phyloP scores from a whole-genome alignment of 1,140 invertebrate species.

The Dendroctonus valens region DNA sequence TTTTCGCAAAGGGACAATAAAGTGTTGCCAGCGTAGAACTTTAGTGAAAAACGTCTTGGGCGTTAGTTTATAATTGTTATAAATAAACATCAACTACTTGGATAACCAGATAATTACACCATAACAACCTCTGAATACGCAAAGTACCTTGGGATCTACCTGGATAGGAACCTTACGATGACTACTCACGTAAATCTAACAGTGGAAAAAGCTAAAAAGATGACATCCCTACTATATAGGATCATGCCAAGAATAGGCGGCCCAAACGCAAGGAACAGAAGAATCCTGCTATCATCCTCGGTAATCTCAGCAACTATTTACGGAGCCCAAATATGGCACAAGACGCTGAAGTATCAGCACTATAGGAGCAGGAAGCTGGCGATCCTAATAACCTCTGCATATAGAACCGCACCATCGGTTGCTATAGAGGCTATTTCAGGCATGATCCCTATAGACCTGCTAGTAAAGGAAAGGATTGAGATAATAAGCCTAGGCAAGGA shows the following conservation, averaged over 20 bases:
- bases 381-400: neutral
- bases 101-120: neutral
- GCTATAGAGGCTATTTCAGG: neutral
- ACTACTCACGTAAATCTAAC: neutral
- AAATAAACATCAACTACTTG: too few species aligned
- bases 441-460: neutral
- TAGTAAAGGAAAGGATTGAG: neutral
- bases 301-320: neutral
- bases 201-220: neutral
- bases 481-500: neutral
- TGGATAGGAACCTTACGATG: neutral
- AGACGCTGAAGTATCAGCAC: neutral
- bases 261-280: neutral
- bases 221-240: neutral
- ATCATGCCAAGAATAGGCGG: conserved; percentile 5
- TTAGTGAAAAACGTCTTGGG: too few species aligned
- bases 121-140: neutral
- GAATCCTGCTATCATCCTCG: neutral
- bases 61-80: too few species aligned
- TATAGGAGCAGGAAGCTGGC: neutral
- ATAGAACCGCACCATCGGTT: neutral
- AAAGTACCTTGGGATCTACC: neutral
- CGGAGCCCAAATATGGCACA: neutral
- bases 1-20: too few species aligned
- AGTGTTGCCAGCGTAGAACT: too few species aligned